These are phyloP conservation scores for Rhyzopertha dominica DNA, from an alignment of 1,140 invertebrate genomes.

Conservation along the genomic window DNA sequence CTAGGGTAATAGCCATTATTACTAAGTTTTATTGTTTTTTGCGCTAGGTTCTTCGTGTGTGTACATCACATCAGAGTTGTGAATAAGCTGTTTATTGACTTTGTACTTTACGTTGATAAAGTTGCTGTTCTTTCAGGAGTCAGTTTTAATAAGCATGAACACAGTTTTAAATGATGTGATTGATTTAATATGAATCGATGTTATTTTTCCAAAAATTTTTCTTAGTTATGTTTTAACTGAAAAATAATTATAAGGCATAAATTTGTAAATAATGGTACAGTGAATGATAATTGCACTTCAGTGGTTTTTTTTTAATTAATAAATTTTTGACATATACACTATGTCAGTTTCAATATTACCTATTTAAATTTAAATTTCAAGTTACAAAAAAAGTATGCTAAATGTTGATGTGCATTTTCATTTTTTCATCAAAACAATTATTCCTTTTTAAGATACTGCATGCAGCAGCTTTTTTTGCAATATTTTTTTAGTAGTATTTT, in stretches of 20 bases:
- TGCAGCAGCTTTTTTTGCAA: no score
- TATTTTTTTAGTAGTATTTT: no score
- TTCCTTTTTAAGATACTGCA: no score
- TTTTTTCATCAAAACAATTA: no score
- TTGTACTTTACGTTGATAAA: not conserved
- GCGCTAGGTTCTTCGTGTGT: not conserved
- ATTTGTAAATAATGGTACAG: not conserved
- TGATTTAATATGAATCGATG: not conserved
- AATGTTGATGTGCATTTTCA: no score
- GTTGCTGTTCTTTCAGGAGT: not conserved
- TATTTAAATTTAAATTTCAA: constrained; percentile 3
- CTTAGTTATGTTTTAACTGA: not conserved
- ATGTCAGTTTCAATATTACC: constrained; percentile 5
- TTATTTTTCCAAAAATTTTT: constrained; percentile 1
- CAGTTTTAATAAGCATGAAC: not conserved
- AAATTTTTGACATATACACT: constrained; percentile 1
- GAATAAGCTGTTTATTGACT: constrained; percentile 1
- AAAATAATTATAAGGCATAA: not conserved
- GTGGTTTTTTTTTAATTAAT: not conserved
- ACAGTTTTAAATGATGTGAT: not conserved
- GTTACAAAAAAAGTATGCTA: constrained; percentile 3
- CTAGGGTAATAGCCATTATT: constrained; percentile 20
- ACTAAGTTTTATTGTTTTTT: constrained; percentile 5
- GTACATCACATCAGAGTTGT: constrained; percentile 1
- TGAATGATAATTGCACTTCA: not conserved